These are phyloP conservation scores for Tanytarsus gracilentus DNA, from an alignment of 2,888 invertebrate genomes.

Conservation along the genomic window DNA sequence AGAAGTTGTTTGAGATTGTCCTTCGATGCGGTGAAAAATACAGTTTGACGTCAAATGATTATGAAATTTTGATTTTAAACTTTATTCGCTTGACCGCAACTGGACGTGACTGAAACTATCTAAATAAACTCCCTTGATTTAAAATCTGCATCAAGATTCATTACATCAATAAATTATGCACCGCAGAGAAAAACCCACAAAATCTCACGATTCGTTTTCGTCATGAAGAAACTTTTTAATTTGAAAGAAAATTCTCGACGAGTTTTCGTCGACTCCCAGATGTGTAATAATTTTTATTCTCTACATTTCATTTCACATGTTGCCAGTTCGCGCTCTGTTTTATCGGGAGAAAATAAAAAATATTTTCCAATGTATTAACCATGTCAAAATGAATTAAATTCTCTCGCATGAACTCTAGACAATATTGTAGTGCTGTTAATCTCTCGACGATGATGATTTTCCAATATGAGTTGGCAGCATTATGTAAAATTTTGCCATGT, in stretches of 20 bases:
- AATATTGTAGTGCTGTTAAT: neutral
- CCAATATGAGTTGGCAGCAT: too few relatives aligned
- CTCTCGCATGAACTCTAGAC: neutral
- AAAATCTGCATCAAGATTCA: neutral
- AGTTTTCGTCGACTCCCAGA: neutral
- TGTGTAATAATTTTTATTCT: constrained; percentile 8
- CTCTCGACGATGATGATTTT: neutral
- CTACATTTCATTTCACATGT: constrained; percentile 14
- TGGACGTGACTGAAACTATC: too few relatives aligned
- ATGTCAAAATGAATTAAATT: constrained; percentile 16
- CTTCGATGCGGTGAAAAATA: too few relatives aligned
- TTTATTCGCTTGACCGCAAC: too few relatives aligned
- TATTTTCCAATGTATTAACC: constrained; percentile 7
- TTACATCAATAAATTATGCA: neutral
- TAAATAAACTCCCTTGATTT: too few relatives aligned
- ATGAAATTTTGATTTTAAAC: too few relatives aligned
- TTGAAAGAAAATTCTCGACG: neutral
- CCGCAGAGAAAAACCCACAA: neutral
- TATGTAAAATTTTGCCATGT: too few relatives aligned
- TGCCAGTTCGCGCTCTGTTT: neutral
- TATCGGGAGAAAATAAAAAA: neutral
- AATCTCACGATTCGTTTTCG: constrained; percentile 5
- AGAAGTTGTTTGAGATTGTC: too few relatives aligned
- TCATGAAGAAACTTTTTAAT: neutral
- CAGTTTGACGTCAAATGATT: too few relatives aligned